phyloP scores from a whole-genome alignment of 1,140 invertebrate genomes.

The Caenorhabditis brenneri region DNA sequence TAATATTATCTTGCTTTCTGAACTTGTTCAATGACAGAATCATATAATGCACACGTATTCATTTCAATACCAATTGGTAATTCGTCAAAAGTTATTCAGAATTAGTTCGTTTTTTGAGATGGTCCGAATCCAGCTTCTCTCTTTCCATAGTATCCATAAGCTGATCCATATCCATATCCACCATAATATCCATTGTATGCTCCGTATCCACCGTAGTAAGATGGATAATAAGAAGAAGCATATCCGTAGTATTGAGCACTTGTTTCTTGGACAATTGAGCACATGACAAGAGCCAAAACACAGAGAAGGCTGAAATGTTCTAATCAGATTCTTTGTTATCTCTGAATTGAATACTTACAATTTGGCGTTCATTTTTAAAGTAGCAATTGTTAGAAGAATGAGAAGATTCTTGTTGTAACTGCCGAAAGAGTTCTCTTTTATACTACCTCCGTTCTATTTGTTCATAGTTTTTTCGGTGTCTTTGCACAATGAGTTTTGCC shows the following conservation, averaged over 20 bases:
- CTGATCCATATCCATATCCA: conserved; percentile 7
- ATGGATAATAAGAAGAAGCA: conserved; percentile 4
- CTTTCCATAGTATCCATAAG: conserved; percentile 46
- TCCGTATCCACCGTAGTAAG: not conserved
- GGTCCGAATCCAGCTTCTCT: conserved; percentile 41
- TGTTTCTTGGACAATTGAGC: conserved; percentile 14
- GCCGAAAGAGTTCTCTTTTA: not conserved
- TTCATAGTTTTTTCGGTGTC: not conserved
- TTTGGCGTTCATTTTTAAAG: conserved; percentile 19
- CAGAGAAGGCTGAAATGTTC: not conserved
- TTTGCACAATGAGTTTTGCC: not conserved
- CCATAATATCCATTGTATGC: not conserved
- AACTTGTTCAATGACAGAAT: too few relatives aligned
- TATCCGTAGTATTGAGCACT: conserved; percentile 18
- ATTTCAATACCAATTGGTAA: not conserved
- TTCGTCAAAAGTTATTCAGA: not conserved
- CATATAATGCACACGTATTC: not conserved
- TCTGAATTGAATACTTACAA: not conserved
- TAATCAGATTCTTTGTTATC: too few relatives aligned
- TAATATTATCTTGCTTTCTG: not conserved
- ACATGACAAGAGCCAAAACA: conserved; percentile 2
- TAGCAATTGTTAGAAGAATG: conserved; percentile 14
- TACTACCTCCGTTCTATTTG: not conserved
- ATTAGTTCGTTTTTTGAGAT: not conserved
- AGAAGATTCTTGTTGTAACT: not conserved